Conservation (phyloP, 2,797 vertebrate species). For the Oryzias sinensis region DNA sequence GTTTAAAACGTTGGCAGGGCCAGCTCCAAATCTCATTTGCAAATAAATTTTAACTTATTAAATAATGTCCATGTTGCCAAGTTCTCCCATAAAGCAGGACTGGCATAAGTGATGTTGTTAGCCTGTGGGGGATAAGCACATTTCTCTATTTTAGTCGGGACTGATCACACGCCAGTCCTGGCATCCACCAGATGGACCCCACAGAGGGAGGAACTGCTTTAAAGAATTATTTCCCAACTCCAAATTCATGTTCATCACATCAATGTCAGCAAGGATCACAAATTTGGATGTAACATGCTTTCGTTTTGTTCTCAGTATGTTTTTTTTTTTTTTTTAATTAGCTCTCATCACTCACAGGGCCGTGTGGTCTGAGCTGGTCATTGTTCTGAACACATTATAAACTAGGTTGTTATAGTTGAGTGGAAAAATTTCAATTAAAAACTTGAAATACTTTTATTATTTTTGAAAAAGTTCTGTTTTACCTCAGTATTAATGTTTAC, state of each 20-base stretch:
- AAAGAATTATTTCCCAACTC: conserved; percentile 44
- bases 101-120: conserved; percentile 51
- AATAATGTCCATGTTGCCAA: conserved; percentile 39
- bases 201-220: conserved; percentile 27
- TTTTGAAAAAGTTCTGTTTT: too few relatives aligned
- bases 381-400: conserved; percentile 28
- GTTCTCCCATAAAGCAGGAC: conserved; percentile 41
- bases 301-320: too few relatives aligned
- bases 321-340: too few relatives aligned
- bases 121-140: conserved; percentile 34
- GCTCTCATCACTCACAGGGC: conserved; percentile 4
- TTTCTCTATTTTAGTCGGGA: conserved; percentile 50
- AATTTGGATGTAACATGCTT: conserved; percentile 7
- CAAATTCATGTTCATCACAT: conserved; percentile 35
- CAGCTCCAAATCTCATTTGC: conserved; percentile 47
- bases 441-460: too few relatives aligned
- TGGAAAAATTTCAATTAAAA: conserved; percentile 14
- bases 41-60: conserved; percentile 50
- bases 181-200: conserved; percentile 40
- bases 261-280: conserved; percentile 18
- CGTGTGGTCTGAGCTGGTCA: conserved; percentile 25
- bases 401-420: conserved; percentile 10
- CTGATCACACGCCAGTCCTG: conserved; percentile 56
- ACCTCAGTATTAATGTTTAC: too few relatives aligned
- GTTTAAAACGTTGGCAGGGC: conserved; percentile 37